Conservation (phyloP, 2,888 invertebrate genomes). For the Iselma pallidipennis region DNA sequence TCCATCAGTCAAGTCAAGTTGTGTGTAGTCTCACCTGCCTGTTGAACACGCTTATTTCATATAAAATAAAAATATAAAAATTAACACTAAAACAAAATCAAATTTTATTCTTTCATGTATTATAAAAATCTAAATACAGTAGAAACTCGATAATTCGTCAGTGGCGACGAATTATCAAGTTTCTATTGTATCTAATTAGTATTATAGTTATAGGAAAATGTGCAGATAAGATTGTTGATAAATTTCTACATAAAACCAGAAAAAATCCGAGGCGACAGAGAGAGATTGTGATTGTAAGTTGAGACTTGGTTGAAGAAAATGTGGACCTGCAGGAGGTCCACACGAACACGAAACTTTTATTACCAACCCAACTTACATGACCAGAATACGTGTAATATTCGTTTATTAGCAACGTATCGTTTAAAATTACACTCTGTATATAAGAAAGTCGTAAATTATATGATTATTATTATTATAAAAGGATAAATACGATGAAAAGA, state of each 20-base stretch:
- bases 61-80: neutral
- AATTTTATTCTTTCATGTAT: no score
- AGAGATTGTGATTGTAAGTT: conserved; percentile 47
- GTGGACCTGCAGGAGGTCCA: conserved; percentile 40
- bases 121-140: no score
- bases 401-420: conserved; percentile 39
- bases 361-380: conserved; percentile 38
- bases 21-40: conserved; percentile 15
- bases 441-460: conserved; percentile 22
- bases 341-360: conserved; percentile 45
- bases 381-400: conserved; percentile 38
- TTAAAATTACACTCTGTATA: conserved; percentile 19
- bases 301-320: conserved; percentile 41
- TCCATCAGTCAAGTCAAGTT: conserved; percentile 18
- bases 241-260: conserved; percentile 41
- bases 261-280: conserved; percentile 36
- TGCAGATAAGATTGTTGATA: conserved; percentile 22
- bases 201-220: conserved; percentile 22
- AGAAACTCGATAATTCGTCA: no score
- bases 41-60: neutral
- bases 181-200: no score
- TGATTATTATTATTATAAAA: neutral
- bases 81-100: neutral
- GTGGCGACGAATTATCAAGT: no score
- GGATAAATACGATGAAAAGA: neutral